phyloP scores from a whole-genome alignment of 2,113 vertebrate species.

The Melanotaenia duboulayi region DNA sequence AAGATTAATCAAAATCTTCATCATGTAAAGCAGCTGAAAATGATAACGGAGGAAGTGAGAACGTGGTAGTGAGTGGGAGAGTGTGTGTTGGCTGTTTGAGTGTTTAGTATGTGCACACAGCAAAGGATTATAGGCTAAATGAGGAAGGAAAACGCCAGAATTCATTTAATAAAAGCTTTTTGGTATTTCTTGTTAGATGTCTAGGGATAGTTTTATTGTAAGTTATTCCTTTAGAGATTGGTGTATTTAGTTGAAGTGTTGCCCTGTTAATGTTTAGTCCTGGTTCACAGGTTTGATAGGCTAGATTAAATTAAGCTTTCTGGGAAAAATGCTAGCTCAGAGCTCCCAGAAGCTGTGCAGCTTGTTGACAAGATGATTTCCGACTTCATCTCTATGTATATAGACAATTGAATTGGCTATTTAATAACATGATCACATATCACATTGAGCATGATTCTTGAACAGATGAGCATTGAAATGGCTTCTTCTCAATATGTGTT shows the following conservation, averaged over 20 bases:
- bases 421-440: conserved; percentile 9
- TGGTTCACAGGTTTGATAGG: conserved; percentile 32
- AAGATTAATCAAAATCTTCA: neutral
- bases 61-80: conserved; percentile 37
- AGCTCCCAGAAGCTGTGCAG: conserved; percentile 38
- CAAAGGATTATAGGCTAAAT: conserved; percentile 6
- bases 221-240: neutral
- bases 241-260: conserved; percentile 28
- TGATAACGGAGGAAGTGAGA: conserved; percentile 24
- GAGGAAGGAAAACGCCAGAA: conserved; percentile 11
- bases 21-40: conserved; percentile 12
- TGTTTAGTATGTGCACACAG: neutral
- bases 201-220: neutral
- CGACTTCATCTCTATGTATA: conserved; percentile 26
- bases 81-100: conserved; percentile 8
- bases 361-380: conserved; percentile 55
- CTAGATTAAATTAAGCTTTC: conserved; percentile 46
- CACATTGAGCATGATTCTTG: neutral
- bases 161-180: conserved; percentile 7
- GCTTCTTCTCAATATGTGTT: neutral
- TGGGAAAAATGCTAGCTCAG: conserved; percentile 42
- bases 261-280: conserved; percentile 38
- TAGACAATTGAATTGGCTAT: conserved; percentile 26
- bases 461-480: conserved; percentile 1
- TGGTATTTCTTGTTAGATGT: neutral